phyloP scores from a whole-genome alignment of 1,140 invertebrate species.

The Phocides pigmalion region DNA sequence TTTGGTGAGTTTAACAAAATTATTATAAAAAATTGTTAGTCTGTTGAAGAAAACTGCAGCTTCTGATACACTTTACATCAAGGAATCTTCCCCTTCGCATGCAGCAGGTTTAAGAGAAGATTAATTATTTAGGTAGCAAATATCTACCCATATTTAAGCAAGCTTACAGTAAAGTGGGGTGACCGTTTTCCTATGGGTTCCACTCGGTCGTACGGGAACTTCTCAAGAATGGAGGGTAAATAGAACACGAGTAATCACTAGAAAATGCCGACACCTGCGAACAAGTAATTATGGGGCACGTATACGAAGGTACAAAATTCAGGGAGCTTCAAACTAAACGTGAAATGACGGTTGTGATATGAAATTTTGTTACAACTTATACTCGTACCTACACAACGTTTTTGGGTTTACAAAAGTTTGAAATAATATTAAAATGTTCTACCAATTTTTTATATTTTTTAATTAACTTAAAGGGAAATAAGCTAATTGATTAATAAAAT shows the following conservation, averaged over 20 bases:
- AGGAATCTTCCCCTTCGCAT: background rate
- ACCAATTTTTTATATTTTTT: too few species aligned
- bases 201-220: background rate
- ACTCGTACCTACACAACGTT: background rate
- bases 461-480: too few species aligned
- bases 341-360: background rate
- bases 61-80: too few species aligned
- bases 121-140: conserved; percentile 24
- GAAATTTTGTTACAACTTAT: conserved; percentile 1
- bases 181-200: conserved; percentile 32
- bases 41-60: too few species aligned
- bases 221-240: conserved; percentile 13
- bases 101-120: background rate
- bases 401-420: background rate
- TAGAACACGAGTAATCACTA: conserved; percentile 22
- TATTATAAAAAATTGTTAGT: too few species aligned
- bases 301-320: background rate
- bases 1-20: too few species aligned
- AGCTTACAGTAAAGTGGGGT: conserved; percentile 11
- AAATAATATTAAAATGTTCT: background rate
- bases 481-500: too few species aligned
- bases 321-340: background rate
- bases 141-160: conserved; percentile 28
- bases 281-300: conserved; percentile 21
- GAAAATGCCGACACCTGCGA: conserved; percentile 30